Percentiles rank a stretch among this genome's conserved stretches.
Evolutionary conservation across 2,888 invertebrate species (phyloP).

Genomic region (Scaeva pyrastri): DNA sequence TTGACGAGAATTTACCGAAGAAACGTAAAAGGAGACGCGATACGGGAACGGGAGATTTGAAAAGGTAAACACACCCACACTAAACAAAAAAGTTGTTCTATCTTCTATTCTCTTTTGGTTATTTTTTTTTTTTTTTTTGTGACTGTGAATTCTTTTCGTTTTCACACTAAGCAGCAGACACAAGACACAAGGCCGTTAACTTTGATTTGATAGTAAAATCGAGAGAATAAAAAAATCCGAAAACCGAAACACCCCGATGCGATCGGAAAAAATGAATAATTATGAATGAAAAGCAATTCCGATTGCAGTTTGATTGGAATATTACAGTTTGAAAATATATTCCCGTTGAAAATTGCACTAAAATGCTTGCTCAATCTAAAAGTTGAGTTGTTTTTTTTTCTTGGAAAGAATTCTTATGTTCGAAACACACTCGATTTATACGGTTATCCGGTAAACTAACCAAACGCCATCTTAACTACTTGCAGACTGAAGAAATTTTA

Average conservation of each 20-base stretch:
- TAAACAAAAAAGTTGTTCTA: constrained; percentile 52
- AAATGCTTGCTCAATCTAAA: background rate
- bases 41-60: constrained; percentile 31
- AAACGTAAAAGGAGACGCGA: too few species aligned
- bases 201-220: constrained; percentile 41
- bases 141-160: constrained; percentile 44
- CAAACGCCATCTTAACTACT: constrained; percentile 71
- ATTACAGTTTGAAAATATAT: constrained; percentile 2
- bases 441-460: constrained; percentile 52
- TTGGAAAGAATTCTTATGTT: constrained; percentile 29
- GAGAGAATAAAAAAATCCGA: background rate
- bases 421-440: constrained; percentile 22
- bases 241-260: background rate
- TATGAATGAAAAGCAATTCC: constrained; percentile 60
- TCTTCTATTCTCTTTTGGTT: background rate
- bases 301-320: constrained; percentile 24
- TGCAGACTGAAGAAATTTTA: constrained; percentile 71
- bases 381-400: constrained; percentile 28
- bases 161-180: constrained; percentile 49
- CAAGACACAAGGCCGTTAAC: constrained; percentile 72
- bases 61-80: constrained; percentile 75
- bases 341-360: constrained; percentile 27
- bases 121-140: background rate
- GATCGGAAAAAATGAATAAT: constrained; percentile 11
- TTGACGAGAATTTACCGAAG: constrained; percentile 8